Conservation (phyloP, 2,113 vertebrate species). For the Pteronura brasiliensis region DNA sequence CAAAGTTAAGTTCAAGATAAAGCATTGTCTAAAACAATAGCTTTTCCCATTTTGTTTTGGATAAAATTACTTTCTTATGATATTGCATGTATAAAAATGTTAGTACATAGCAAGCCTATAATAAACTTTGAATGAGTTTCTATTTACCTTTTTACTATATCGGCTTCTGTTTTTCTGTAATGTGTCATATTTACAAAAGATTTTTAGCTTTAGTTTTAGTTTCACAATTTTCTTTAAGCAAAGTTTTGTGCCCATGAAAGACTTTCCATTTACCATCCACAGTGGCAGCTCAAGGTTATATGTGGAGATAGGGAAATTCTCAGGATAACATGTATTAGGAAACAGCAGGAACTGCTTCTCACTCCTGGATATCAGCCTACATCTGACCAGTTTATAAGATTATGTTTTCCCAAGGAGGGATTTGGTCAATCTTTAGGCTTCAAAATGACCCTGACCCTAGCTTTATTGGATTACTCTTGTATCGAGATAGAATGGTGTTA, state of each 20-base stretch:
- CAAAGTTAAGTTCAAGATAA: conserved; percentile 62
- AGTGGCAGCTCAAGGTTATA: neutral
- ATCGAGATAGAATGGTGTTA: neutral
- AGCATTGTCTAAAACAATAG: conserved; percentile 45
- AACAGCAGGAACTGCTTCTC: neutral
- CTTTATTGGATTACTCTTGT: neutral
- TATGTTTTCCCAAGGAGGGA: neutral
- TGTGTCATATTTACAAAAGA: conserved; percentile 55
- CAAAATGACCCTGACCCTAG: neutral
- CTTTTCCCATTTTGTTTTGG: conserved; percentile 59
- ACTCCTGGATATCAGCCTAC: neutral
- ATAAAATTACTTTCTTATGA: conserved; percentile 61
- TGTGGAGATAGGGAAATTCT: neutral
- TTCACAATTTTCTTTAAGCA: conserved; percentile 62
- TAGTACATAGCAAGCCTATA: conserved; percentile 33
- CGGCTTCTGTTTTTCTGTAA: conserved; percentile 38
- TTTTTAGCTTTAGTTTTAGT: conserved; percentile 65
- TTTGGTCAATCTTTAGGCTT: neutral
- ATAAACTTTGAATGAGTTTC: conserved; percentile 62
- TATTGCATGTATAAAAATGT: conserved; percentile 59
- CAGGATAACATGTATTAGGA: neutral
- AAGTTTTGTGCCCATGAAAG: conserved; percentile 33
- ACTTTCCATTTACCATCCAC: neutral
- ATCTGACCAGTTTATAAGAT: neutral
- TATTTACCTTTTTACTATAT: conserved; percentile 27